Percentiles rank a stretch among this genome's conserved stretches.
These are phyloP conservation scores for Morone saxatilis DNA, from an alignment of 2,113 vertebrate species.

Conservation along the genomic window DNA sequence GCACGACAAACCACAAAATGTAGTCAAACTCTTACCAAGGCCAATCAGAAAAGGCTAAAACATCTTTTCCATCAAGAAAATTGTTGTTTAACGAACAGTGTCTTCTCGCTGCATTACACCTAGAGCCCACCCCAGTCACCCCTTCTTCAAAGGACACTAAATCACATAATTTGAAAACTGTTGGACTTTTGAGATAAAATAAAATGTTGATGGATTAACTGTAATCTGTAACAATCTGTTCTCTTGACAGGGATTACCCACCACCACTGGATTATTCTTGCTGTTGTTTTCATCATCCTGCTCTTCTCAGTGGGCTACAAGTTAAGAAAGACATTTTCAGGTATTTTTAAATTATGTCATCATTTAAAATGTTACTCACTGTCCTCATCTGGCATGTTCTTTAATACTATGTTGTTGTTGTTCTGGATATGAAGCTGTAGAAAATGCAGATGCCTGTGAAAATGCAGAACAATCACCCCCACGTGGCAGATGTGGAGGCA, in stretches of 20 bases:
- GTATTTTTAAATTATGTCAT: not conserved
- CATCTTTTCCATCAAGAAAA: too few relatives aligned
- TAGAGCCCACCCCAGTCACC: too few relatives aligned
- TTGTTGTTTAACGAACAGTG: too few relatives aligned
- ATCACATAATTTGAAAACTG: too few relatives aligned
- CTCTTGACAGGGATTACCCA: not conserved
- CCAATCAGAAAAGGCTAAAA: too few relatives aligned
- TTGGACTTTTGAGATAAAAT: not conserved
- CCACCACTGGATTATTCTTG: accelerated
- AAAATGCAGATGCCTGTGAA: not conserved
- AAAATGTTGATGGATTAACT: not conserved
- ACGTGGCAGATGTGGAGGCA: not conserved
- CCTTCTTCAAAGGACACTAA: too few relatives aligned
- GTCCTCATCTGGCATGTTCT: not conserved
- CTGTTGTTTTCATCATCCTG: accelerated
- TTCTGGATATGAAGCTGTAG: not conserved
- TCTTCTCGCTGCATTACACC: too few relatives aligned
- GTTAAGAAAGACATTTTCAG: not conserved
- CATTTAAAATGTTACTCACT: not conserved
- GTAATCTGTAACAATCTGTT: not conserved
- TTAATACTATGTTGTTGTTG: not conserved
- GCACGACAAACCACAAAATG: too few relatives aligned
- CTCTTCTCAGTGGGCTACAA: accelerated
- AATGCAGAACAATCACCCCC: not conserved
- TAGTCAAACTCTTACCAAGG: too few relatives aligned